Evolutionary conservation across 2,888 invertebrate species (phyloP), one percentile per base, ranked within the genome.

Genomic region (Hirtodrosophila cameraria): DNA sequence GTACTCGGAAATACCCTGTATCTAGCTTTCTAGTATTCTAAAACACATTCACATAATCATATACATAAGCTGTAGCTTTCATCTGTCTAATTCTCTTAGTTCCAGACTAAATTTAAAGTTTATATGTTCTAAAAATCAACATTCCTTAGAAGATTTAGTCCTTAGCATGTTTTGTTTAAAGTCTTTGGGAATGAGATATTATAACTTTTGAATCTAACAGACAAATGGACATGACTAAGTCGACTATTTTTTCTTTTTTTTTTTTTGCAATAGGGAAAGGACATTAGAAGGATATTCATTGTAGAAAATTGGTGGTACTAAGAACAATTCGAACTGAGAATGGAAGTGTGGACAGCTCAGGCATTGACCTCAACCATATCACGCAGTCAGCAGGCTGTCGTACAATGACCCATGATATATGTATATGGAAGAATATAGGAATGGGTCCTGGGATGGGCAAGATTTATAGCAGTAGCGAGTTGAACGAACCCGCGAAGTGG

Each of bases 391-490:
- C 43, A 43, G 27, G 3, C 9, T 33, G 12, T 20, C 50, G 69
- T 49, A 28, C 69, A 76, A 65, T 80, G 78, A 78, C 73, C 78
- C 69, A 57, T 49, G 55, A 43, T 45, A 45, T 13, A 27, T 53
- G 33, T 38, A 15, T 13, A 18, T 31, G 16, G 3, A 20, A 9
- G 39, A 7, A 15, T 13, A 20, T 1, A 16, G 2, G n/a, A 16
- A 7, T 23, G 42, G 62, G 46, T 41, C 41, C 43, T 59, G 55
- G 60, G 59, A 16, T 46, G 41, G 71, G 36, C 72, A 39, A 64
- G 80, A 80, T 80, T 85, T 66, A 80, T 85, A 49, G 50, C 76
- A 45, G 42, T 36, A 31, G 52, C 58, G 60, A 72, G 79, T 80
- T 85, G 65, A 80, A 85, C 73, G 81, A 80, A 86, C 80, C 49